Percentiles rank a stretch among this genome's conserved stretches.
phyloP scores from a whole-genome alignment of 2,113 vertebrate species.

The Spea multiplicata region DNA sequence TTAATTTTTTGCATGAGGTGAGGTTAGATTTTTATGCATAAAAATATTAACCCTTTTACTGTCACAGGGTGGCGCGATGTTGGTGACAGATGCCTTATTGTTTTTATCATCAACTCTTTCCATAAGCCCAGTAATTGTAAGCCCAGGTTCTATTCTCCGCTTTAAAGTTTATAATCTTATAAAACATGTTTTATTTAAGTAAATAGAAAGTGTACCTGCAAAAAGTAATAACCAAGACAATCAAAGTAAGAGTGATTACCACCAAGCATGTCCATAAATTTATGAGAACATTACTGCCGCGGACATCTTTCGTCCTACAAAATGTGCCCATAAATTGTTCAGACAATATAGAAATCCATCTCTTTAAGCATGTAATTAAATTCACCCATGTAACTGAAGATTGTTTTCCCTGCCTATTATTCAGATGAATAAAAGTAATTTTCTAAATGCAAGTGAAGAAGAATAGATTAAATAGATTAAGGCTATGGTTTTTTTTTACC shows the following conservation, averaged over 20 bases:
- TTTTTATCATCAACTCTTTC: too few relatives aligned
- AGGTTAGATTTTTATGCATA: too few relatives aligned
- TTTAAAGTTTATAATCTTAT: background rate
- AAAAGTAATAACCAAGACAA: background rate
- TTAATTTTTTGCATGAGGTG: too few relatives aligned
- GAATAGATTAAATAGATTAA: constrained; percentile 36
- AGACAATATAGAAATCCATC: constrained; percentile 15
- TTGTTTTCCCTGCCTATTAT: constrained; percentile 17
- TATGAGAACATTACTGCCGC: constrained; percentile 1
- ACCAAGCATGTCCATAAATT: background rate
- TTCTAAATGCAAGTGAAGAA: constrained; percentile 32
- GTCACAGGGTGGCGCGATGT: too few relatives aligned
- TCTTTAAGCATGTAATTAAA: constrained; percentile 34
- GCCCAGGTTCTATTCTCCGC: too few relatives aligned
- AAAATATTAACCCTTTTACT: too few relatives aligned
- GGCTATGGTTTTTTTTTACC: constrained; percentile 27
- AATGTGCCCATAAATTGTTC: constrained; percentile 6
- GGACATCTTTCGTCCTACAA: constrained; percentile 4
- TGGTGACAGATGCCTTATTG: too few relatives aligned
- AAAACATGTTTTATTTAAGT: background rate
- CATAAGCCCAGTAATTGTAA: too few relatives aligned
- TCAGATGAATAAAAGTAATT: constrained; percentile 40
- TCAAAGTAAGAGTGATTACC: background rate
- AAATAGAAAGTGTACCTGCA: background rate
- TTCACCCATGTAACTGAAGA: constrained; percentile 10